Conservation (phyloP, 2,797 vertebrate species). For the Huso huso region DNA sequence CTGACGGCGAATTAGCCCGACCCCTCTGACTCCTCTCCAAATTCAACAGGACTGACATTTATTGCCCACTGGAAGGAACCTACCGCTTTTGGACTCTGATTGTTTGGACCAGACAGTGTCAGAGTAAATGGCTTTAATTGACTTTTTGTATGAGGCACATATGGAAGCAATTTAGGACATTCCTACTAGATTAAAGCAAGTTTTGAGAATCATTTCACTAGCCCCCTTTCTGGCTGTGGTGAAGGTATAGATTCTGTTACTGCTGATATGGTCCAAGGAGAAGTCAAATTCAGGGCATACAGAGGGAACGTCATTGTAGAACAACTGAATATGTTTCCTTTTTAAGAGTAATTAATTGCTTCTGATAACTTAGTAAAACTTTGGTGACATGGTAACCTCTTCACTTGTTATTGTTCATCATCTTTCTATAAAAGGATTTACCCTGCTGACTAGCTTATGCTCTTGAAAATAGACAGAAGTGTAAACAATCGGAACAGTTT, state of each 20-base stretch:
- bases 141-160: slow-evolving; percentile 68
- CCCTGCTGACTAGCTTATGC: too few species aligned
- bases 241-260: slow-evolving; percentile 67
- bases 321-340: slow-evolving; percentile 7
- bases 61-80: slow-evolving; percentile 61
- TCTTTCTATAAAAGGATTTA: too few species aligned
- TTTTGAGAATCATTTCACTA: slow-evolving; percentile 71
- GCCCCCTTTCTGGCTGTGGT: slow-evolving; percentile 54
- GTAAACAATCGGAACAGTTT: too few species aligned
- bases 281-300: slow-evolving; percentile 76
- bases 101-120: slow-evolving; percentile 67
- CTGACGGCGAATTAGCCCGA: slow-evolving; percentile 58
- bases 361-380: slow-evolving; percentile 12
- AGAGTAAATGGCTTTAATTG: slow-evolving; percentile 74
- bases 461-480: too few species aligned
- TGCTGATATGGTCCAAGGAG: slow-evolving; percentile 52
- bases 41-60: slow-evolving; percentile 71
- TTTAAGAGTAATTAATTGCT: slow-evolving; percentile 12
- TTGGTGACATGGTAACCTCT: neutral
- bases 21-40: slow-evolving; percentile 64
- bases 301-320: slow-evolving; percentile 8
- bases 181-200: slow-evolving; percentile 75
- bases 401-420: neutral
- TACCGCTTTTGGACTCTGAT: slow-evolving; percentile 60
- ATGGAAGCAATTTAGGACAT: slow-evolving; percentile 81